These are phyloP conservation scores for Atta texana DNA, from an alignment of 1,140 invertebrate species.

Conservation along the genomic window DNA sequence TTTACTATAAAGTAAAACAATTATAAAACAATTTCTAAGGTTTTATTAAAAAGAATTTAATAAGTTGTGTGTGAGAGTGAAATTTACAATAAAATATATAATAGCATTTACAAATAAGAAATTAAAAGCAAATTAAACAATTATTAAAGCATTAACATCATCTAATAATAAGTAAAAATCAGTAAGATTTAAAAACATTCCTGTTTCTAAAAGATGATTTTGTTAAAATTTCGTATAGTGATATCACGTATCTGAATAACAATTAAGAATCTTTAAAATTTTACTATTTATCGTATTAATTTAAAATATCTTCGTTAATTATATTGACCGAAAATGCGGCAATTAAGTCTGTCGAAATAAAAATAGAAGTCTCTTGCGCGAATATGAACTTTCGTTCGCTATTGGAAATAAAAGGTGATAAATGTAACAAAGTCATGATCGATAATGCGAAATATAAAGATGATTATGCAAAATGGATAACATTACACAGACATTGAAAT, in stretches of 20 bases:
- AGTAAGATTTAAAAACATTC: neutral
- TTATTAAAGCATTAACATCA: neutral
- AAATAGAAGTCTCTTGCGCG: neutral
- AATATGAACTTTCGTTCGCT: neutral
- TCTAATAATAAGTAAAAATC: neutral
- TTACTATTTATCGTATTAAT: neutral
- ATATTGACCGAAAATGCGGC: neutral
- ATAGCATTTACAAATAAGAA: neutral
- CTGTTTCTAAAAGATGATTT: neutral
- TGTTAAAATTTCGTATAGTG: neutral
- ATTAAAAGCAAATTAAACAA: neutral
- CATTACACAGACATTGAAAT: neutral
- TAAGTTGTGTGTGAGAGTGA: no score
- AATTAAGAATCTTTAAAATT: slow-evolving; percentile 4
- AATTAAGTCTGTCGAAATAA: neutral
- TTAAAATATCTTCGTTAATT: neutral
- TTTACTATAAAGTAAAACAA: no score
- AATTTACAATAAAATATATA: neutral
- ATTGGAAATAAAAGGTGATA: neutral
- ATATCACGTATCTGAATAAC: neutral
- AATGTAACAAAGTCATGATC: slow-evolving; percentile 13
- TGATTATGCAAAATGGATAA: neutral
- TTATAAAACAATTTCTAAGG: no score
- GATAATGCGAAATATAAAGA: slow-evolving; percentile 12
- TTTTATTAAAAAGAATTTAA: no score